Evolutionary conservation across 2,888 invertebrate genomes (phyloP).

Genomic region (Formica aserva): DNA sequence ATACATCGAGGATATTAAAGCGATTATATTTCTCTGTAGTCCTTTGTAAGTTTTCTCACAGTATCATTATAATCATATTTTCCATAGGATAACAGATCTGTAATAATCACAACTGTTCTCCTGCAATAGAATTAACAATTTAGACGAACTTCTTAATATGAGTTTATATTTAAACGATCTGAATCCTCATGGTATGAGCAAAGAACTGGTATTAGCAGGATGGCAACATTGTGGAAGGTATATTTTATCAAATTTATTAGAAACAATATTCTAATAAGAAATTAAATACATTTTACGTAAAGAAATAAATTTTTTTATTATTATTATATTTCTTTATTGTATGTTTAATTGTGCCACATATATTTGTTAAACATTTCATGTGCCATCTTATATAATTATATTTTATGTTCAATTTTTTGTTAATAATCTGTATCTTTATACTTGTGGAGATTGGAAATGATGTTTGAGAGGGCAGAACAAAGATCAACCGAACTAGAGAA

Average conservation of each 20-base stretch:
- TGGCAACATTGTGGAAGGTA: slow-evolving; percentile 94
- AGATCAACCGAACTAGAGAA: slow-evolving; percentile 92
- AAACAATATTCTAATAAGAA: not conserved
- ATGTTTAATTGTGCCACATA: not conserved
- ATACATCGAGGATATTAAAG: slow-evolving; percentile 92
- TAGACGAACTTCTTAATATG: slow-evolving; percentile 93
- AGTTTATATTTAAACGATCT: slow-evolving; percentile 94
- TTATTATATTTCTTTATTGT: not conserved
- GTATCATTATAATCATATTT: slow-evolving; percentile 5
- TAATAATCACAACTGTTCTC: not conserved
- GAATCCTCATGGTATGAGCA: slow-evolving; percentile 94
- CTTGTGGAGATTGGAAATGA: slow-evolving; percentile 89
- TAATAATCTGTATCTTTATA: not conserved
- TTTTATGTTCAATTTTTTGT: not conserved
- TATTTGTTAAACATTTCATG: not conserved
- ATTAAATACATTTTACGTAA: not conserved
- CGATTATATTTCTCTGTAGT: slow-evolving; percentile 94
- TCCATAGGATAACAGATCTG: not conserved
- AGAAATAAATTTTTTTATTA: not conserved
- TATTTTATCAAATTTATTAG: not conserved
- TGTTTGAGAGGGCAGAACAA: slow-evolving; percentile 94
- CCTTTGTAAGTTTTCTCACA: slow-evolving; percentile 90
- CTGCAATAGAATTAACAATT: slow-evolving; percentile 90
- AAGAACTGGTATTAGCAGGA: slow-evolving; percentile 93
- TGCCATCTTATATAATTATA: not conserved